Evolutionary conservation across 1,140 invertebrate species (phyloP).

Genomic region (Dinothrombium tinctorium): DNA sequence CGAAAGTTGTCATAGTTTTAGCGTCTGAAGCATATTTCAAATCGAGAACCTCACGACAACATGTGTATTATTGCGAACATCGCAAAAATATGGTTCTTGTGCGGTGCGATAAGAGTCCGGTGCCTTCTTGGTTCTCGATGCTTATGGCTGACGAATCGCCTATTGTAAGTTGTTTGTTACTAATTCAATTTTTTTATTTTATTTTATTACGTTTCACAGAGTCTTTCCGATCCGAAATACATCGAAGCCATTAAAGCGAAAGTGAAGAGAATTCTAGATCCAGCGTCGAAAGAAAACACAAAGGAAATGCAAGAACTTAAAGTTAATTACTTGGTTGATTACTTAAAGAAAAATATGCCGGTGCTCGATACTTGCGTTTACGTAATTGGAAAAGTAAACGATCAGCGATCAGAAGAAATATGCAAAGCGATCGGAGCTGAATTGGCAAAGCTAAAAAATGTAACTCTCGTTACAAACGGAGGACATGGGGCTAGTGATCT

Average conservation of each 20-base stretch:
- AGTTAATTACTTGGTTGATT: conserved; percentile 17
- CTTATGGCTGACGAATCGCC: conserved; percentile 14
- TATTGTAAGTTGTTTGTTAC: conserved; percentile 12
- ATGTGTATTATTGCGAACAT: conserved; percentile 25
- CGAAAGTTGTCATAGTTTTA: conserved; percentile 20
- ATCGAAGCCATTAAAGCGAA: conserved; percentile 15
- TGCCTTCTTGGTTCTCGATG: conserved; percentile 14
- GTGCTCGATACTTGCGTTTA: conserved; percentile 18
- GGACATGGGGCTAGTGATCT: conserved; percentile 19
- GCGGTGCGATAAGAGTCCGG: conserved; percentile 17
- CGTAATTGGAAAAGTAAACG: conserved; percentile 17
- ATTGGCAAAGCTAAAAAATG: conserved; percentile 18
- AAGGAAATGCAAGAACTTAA: conserved; percentile 19
- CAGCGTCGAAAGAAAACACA: conserved; percentile 16
- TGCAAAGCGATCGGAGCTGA: conserved; percentile 19
- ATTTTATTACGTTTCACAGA: too few species aligned
- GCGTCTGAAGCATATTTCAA: conserved; percentile 21
- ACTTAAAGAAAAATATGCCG: conserved; percentile 12
- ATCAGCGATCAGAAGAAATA: conserved; percentile 14
- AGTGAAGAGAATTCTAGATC: conserved; percentile 17
- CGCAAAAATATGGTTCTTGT: conserved; percentile 21
- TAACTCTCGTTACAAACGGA: conserved; percentile 21
- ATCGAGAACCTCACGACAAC: conserved; percentile 22
- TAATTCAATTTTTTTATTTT: too few species aligned
- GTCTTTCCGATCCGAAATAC: too few species aligned